Evolutionary conservation across 2,797 vertebrate genomes (phyloP).

Genomic region (Acropternis orthonyx): DNA sequence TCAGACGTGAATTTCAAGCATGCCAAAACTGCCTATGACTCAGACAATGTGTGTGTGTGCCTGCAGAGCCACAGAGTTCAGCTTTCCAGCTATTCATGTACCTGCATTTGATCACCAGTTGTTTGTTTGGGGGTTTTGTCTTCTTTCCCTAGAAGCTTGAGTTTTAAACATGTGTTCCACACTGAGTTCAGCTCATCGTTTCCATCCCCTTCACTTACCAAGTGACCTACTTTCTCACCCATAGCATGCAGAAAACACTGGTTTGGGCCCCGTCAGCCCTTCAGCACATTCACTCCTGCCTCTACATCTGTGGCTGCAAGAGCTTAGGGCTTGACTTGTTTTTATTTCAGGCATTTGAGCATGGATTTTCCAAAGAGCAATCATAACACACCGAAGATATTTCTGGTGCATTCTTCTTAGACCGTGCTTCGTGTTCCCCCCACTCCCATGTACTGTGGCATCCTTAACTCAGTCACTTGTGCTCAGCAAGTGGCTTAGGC

Average conservation of each 20-base stretch:
- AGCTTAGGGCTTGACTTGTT: neutral
- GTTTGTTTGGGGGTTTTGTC: neutral
- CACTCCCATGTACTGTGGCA: fast-evolving
- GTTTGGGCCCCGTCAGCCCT: neutral
- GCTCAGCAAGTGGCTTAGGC: neutral
- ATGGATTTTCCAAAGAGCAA: neutral
- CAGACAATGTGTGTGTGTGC: neutral
- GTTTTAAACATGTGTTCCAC: neutral
- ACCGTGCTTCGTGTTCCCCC: neutral
- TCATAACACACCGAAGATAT: neutral
- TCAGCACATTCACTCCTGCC: neutral
- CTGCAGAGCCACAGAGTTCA: neutral
- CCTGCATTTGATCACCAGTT: conserved; percentile 7
- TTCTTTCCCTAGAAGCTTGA: neutral
- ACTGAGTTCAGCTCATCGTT: neutral
- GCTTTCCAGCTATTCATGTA: neutral
- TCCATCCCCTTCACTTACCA: neutral
- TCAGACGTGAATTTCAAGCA: neutral
- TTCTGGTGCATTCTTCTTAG: neutral
- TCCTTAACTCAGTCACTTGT: neutral
- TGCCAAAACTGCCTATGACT: neutral
- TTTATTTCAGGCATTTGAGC: neutral
- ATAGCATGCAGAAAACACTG: neutral
- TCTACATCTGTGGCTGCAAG: neutral
- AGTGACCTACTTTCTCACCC: neutral